Evolutionary conservation across 2,888 invertebrate species (phyloP), one percentile per base, ranked within the genome.

Genomic region (Ectemnius continuus): DNA sequence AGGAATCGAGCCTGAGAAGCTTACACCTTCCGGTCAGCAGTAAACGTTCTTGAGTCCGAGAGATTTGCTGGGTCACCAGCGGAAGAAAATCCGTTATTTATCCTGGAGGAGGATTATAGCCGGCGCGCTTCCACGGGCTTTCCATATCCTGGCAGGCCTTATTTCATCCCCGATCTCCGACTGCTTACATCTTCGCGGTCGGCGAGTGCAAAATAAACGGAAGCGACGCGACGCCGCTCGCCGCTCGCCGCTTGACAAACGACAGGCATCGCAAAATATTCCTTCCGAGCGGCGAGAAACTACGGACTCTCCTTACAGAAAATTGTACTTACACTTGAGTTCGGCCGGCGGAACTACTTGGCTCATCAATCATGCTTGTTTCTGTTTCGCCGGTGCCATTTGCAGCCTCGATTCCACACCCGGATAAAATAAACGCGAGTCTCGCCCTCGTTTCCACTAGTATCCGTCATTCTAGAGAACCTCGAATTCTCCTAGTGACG

Each of bases 41-140:
- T 62, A 67, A 78, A 69, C 74, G 75, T 64, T 26, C 16, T 64
- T 45, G 52, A 71, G 67, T 79, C 71, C 59, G 68, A 62, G 71
- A 61, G 73, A 70, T 79, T 70, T 72, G 70, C 68, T 67, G 68
- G 62, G 66, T 63, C 74, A 62, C 67, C 70, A 11, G 60, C 63
- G 66, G 68, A 81, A 61, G 72, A 75, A 76, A 81, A 72, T 73
- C 64, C 66, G 67, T 75, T 78, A 73, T 75, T 75, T 78, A 78
- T 70, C 72, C 64, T n/a, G 20, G 56, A 4, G 8, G 36, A 57
- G 47, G 11, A 26, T n/a, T n/a, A n/a, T 26, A 23, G 28, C 52
- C 20, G 6, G 36, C 8, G 0, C 4, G 36, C 36, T 36, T 36
- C 36, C 6, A n/a, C 26, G 8, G 20, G 26, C 52, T 48, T 48